Base-by-base conservation (phyloP, 2,888 invertebrate genomes). In the Graphium colonna region DNA sequence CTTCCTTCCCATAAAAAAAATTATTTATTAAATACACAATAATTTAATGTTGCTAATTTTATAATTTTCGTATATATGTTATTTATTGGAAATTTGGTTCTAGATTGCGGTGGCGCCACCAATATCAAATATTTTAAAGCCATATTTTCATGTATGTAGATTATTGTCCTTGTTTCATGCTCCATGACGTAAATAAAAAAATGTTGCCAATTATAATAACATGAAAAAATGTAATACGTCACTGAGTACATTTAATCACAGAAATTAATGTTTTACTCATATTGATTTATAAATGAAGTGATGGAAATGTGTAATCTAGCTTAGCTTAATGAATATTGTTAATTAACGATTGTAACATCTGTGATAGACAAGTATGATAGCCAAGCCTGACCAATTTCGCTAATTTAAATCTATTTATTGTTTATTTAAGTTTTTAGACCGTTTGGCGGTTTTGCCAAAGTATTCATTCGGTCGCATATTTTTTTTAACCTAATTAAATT, bases 321-420 rank as follows among this genome's bases (percentile, higher is more conserved):
- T 48, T 48, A 43, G 42, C 28, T 26, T 45, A 21, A 49, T 45
- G 39, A 36, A 49, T 55, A 43, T 49, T 50, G 52, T 44, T 51
- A 36, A 39, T 52, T 51, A 57, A 46, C 44, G 42, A 45, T 36
- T 56, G 40, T 50, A 56, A 61, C 61, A 61, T 58, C 61, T 61
- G 61, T 61, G 61, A 61, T 61, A 61, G 51, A 51, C 49, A 44
- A 54, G 41, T 53, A 55, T 54, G 45, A 42, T 49, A 58, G 54
- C 53, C 43, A 52, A 55, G 58, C 53, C 53, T 56, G 60, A 57
- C 50, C 60, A 57, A 58, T 55, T 57, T 51, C 36, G 40, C 51
- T 55, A 40, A 52, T 31, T 52, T 51, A 38, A 31, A 41, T 41
- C 33, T 53, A 51, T 55, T 58, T 53, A 53, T 39, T 36, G 3